These are phyloP conservation scores for Ephialtes manifestator DNA, from an alignment of 2,888 invertebrate species.

Conservation along the genomic window DNA sequence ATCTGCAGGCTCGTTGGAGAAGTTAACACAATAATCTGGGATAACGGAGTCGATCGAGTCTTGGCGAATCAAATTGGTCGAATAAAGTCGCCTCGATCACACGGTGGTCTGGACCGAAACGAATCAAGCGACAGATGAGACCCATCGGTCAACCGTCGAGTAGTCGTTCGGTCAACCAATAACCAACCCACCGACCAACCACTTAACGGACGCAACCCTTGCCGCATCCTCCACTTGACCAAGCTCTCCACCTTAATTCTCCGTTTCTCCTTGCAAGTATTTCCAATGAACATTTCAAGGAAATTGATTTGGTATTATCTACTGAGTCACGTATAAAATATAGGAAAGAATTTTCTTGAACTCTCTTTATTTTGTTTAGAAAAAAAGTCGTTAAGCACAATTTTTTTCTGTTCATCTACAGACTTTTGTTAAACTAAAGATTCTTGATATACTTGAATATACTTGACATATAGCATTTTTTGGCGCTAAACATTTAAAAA, in stretches of 20 bases:
- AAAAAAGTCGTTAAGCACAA: too few relatives aligned
- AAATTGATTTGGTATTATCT: neutral
- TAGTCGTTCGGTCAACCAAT: constrained; percentile 23
- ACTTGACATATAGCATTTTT: too few relatives aligned
- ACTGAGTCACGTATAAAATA: neutral
- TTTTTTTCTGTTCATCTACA: too few relatives aligned
- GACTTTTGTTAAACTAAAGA: too few relatives aligned
- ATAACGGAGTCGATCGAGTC: neutral
- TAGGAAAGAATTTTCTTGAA: neutral
- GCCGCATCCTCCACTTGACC: neutral
- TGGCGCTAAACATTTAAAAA: too few relatives aligned
- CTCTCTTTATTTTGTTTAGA: neutral
- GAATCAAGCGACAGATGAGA: constrained; percentile 22
- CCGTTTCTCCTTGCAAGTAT: neutral
- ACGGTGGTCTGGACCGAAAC: constrained; percentile 14
- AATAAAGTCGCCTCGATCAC: neutral
- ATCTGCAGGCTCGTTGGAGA: neutral
- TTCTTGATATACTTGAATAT: too few relatives aligned
- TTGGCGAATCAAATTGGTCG: constrained; percentile 14
- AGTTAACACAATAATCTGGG: constrained; percentile 13
- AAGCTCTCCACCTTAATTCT: neutral
- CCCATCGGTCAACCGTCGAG: constrained; percentile 26
- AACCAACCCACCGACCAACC: constrained; percentile 17
- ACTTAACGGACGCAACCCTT: constrained; percentile 11
- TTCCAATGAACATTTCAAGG: neutral